These are phyloP conservation scores for Sakesphorus luctuosus DNA, from an alignment of 2,113 vertebrate species.

Conservation along the genomic window DNA sequence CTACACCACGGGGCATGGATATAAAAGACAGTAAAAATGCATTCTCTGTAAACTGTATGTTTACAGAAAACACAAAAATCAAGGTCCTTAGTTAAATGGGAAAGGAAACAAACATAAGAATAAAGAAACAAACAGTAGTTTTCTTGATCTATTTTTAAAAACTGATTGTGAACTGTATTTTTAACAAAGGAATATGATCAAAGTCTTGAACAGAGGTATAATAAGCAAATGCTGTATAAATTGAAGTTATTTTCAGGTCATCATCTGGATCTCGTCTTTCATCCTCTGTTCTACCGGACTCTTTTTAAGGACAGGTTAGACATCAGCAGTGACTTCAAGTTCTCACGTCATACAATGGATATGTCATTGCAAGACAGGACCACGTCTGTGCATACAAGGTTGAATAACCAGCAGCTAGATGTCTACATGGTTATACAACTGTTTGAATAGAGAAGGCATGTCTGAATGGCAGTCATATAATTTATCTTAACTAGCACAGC, in stretches of 20 bases:
- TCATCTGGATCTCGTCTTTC: background rate
- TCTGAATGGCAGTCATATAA: background rate
- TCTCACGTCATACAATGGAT: rapidly evolving
- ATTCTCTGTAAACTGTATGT: background rate
- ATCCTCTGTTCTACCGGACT: background rate
- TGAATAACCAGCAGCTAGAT: background rate
- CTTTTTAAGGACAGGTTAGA: background rate
- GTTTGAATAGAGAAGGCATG: background rate
- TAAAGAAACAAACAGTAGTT: background rate
- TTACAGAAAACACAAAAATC: background rate
- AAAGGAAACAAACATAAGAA: background rate
- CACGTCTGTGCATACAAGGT: rapidly evolving
- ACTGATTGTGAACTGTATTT: background rate
- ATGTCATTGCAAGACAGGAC: background rate
- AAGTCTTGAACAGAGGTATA: background rate
- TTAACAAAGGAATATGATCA: background rate
- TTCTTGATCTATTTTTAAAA: background rate
- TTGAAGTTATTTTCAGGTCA: background rate
- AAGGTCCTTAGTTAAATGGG: background rate
- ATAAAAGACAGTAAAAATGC: background rate
- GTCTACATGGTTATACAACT: background rate
- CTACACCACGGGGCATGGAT: too few relatives aligned
- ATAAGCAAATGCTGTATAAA: background rate
- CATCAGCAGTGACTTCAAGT: rapidly evolving
- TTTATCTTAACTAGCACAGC: background rate